Evolutionary conservation across 2,888 invertebrate species (phyloP).

Genomic region (Pedicia rivosa): DNA sequence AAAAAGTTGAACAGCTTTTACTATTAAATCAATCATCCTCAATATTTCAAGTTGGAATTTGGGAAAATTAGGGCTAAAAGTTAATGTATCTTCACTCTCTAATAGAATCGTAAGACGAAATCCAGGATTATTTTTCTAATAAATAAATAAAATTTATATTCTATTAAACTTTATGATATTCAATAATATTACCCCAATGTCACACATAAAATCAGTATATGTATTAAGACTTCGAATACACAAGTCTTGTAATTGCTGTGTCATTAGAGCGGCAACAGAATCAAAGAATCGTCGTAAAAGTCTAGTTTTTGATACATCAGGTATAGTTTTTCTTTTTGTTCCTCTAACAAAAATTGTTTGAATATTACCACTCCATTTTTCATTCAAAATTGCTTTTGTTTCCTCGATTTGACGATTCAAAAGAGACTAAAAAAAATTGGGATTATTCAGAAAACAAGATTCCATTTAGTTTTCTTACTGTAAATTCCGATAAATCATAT

Average conservation of each 20-base stretch:
- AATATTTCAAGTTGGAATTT: constrained; percentile 55
- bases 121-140: constrained; percentile 50
- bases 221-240: constrained; percentile 65
- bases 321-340: constrained; percentile 47
- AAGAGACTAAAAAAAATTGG: constrained; percentile 15
- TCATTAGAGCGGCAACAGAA: constrained; percentile 75
- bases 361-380: constrained; percentile 32
- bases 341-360: constrained; percentile 35
- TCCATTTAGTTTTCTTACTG: too few relatives aligned
- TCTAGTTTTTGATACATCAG: constrained; percentile 44
- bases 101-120: constrained; percentile 32
- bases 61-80: constrained; percentile 60
- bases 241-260: constrained; percentile 66
- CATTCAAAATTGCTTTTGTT: constrained; percentile 46
- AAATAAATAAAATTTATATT: constrained; percentile 10
- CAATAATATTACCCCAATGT: constrained; percentile 46
- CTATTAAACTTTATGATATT: not conserved
- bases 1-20: constrained; percentile 50
- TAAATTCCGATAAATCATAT: constrained; percentile 28
- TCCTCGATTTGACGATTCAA: constrained; percentile 45
- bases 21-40: constrained; percentile 55
- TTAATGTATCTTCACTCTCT: constrained; percentile 36
- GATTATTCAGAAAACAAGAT: too few relatives aligned
- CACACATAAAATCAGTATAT: constrained; percentile 59
- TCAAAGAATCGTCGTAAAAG: constrained; percentile 67